Conservation (phyloP, 2,797 vertebrate genomes). For the Cuculus canorus region DNA sequence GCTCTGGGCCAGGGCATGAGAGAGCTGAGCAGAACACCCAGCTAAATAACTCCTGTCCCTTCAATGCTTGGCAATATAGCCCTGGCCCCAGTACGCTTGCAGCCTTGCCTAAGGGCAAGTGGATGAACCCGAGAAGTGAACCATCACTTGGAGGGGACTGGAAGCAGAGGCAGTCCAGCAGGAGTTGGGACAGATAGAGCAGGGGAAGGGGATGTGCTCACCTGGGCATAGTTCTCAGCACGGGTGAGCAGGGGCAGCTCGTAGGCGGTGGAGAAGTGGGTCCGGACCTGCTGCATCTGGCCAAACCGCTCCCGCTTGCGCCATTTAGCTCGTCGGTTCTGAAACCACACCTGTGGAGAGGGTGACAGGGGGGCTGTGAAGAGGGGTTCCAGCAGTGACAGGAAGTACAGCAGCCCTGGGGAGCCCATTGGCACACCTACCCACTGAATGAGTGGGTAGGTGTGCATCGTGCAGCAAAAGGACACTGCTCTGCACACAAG, state of each 20-base stretch:
- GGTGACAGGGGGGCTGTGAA: not conserved
- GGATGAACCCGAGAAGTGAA: not conserved
- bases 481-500: not conserved
- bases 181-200: rapidly evolving
- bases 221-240: constrained; percentile 98
- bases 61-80: not conserved
- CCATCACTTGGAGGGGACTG: no score
- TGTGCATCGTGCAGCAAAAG: not conserved
- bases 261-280: constrained; percentile 95
- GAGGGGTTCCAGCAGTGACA: rapidly evolving
- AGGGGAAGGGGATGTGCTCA: constrained; percentile 38
- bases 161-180: not conserved
- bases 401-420: no score
- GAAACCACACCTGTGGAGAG: constrained; percentile 93
- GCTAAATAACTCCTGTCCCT: not conserved
- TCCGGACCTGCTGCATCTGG: constrained; percentile 99
- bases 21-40: not conserved
- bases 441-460: no score
- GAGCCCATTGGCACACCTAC: no score
- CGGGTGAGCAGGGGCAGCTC: constrained; percentile 95
- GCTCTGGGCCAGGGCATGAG: not conserved
- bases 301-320: constrained; percentile 98
- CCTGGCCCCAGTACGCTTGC: rapidly evolving
- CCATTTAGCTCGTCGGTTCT: constrained; percentile 98
- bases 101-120: not conserved